A percentile compares a stretch with the other conserved stretches of the same genome.
These are phyloP conservation scores for Agrypnia vestita DNA, from an alignment of 1,140 invertebrate genomes.

Conservation along the genomic window DNA sequence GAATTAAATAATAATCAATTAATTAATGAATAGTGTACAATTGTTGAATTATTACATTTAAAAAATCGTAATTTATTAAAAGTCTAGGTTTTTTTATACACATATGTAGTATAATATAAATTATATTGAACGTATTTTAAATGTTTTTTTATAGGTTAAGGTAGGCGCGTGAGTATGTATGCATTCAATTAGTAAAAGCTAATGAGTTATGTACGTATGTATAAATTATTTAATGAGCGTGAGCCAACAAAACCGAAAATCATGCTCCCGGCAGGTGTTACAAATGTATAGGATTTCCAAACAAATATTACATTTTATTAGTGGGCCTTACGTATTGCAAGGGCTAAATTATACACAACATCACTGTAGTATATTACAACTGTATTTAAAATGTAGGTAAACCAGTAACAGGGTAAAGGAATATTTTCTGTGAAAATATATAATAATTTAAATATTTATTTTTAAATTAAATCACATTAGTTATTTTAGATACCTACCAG, in stretches of 20 bases:
- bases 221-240: conserved; percentile 7
- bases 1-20: too few relatives aligned
- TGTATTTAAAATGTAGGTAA: too few relatives aligned
- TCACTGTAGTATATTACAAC: too few relatives aligned
- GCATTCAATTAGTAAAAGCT: conserved; percentile 28
- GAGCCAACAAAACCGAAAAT: neutral
- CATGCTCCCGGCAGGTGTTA: conserved; percentile 9
- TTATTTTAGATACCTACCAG: too few relatives aligned
- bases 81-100: neutral
- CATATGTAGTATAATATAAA: neutral
- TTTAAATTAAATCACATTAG: too few relatives aligned
- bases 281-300: neutral
- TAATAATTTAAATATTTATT: too few relatives aligned
- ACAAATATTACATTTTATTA: neutral
- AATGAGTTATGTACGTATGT: neutral
- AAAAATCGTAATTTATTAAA: neutral
- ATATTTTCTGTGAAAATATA: too few relatives aligned
- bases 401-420: too few relatives aligned
- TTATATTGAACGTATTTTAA: neutral
- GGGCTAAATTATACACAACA: conserved; percentile 1
- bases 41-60: neutral
- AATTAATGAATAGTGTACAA: too few relatives aligned
- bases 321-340: neutral
- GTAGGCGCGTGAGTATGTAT: neutral
- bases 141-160: neutral